phyloP scores from a whole-genome alignment of 2,113 vertebrate species.

The Pterophyllum scalare region DNA sequence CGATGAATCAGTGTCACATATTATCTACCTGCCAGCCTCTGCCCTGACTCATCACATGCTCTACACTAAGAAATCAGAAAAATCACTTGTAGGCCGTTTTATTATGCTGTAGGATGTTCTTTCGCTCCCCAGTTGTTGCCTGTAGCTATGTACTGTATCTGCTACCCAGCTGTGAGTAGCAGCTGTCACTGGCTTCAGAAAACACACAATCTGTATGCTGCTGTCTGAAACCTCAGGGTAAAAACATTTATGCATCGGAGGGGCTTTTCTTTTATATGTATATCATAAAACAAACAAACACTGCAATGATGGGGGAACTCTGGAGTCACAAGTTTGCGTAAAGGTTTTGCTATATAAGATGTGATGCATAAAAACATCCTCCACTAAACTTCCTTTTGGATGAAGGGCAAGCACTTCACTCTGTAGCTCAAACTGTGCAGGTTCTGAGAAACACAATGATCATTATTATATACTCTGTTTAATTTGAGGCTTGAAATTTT shows the following conservation, averaged over 20 bases:
- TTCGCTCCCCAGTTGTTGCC: conserved; percentile 36
- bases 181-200: conserved; percentile 56
- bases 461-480: background rate
- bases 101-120: conserved; percentile 50
- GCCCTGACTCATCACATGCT: background rate
- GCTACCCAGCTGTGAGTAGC: conserved; percentile 61
- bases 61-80: conserved; percentile 36
- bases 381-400: background rate
- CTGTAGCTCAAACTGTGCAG: background rate
- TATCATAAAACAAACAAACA: conserved; percentile 46
- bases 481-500: background rate
- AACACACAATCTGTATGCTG: conserved; percentile 37
- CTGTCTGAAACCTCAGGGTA: conserved; percentile 48
- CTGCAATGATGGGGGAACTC: background rate
- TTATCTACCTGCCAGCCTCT: background rate
- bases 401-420: background rate
- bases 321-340: background rate
- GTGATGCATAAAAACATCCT: background rate
- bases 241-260: conserved; percentile 10
- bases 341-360: background rate
- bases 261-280: conserved; percentile 23
- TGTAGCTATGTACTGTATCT: conserved; percentile 32
- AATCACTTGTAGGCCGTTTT: conserved; percentile 38
- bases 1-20: background rate
- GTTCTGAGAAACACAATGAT: background rate